These are phyloP conservation scores for Hyles euphorbiae DNA, from an alignment of 1,140 invertebrate genomes.

Conservation along the genomic window DNA sequence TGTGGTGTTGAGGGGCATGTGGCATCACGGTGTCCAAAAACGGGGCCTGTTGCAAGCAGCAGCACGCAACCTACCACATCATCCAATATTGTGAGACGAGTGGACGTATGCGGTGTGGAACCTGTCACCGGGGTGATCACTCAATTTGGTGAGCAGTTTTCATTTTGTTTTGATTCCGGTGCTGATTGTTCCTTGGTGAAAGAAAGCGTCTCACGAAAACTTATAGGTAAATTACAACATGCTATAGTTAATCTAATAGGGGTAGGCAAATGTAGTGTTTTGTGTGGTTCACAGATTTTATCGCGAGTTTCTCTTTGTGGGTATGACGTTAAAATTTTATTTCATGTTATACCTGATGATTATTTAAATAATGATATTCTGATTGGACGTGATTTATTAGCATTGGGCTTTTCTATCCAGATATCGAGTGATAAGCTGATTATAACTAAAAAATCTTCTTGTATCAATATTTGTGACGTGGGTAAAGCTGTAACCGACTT, in stretches of 20 bases:
- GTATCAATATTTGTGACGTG: not conserved
- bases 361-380: not conserved
- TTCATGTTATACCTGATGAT: not conserved
- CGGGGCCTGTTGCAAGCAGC: conserved; percentile 1
- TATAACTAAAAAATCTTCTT: not conserved
- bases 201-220: conserved; percentile 13
- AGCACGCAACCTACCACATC: not conserved
- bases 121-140: conserved; percentile 18
- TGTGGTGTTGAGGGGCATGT: conserved; percentile 14
- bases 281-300: not conserved
- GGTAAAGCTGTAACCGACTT: not conserved
- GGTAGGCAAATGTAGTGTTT: not conserved
- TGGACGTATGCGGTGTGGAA: conserved; percentile 16
- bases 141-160: conserved; percentile 20
- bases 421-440: not conserved
- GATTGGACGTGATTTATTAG: not conserved
- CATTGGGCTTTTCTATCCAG: not conserved
- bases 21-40: conserved; percentile 11
- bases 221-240: conserved; percentile 5
- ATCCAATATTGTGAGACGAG: conserved; percentile 15
- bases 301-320: not conserved
- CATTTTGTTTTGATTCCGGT: conserved; percentile 18
- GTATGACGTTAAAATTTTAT: not conserved
- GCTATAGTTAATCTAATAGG: not conserved
- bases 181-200: conserved; percentile 18